These are phyloP conservation scores for Drosophila setosimentum DNA, from an alignment of 2,888 invertebrate species.

Conservation along the genomic window DNA sequence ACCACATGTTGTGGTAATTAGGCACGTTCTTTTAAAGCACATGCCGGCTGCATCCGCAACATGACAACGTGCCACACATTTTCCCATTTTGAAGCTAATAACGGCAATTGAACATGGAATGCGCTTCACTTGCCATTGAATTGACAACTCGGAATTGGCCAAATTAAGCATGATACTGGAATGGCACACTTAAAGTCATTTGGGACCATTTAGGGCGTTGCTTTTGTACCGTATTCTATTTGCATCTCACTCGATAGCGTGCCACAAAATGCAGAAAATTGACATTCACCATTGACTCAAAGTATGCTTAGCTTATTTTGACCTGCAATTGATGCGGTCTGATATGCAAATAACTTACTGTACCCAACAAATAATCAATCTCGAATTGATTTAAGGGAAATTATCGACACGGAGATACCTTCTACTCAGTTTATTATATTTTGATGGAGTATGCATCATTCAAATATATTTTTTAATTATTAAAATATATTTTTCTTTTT, in stretches of 20 bases:
- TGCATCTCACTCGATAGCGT: conserved; percentile 16
- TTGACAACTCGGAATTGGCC: background rate
- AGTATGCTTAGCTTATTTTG: conserved; percentile 2
- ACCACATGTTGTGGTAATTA: conserved; percentile 53
- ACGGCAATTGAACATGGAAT: conserved; percentile 34
- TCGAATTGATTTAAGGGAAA: background rate
- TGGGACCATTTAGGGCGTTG: background rate
- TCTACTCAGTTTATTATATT: background rate
- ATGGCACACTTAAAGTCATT: background rate
- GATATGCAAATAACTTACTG: background rate
- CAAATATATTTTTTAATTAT: background rate
- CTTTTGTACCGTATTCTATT: conserved; percentile 1
- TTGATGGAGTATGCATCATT: background rate
- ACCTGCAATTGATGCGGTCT: background rate
- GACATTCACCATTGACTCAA: background rate
- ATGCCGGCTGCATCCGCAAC: conserved; percentile 13
- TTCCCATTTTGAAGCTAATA: conserved; percentile 11
- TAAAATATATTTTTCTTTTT: background rate
- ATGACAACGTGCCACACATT: conserved; percentile 24
- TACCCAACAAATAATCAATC: background rate
- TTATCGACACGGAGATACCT: background rate
- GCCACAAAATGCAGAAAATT: conserved; percentile 14
- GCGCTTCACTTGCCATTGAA: conserved; percentile 6
- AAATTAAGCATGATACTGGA: background rate
- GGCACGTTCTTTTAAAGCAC: conserved; percentile 40